These are phyloP conservation scores for Polyommatus iphigenia DNA, from an alignment of 2,888 invertebrate species.

Conservation along the genomic window DNA sequence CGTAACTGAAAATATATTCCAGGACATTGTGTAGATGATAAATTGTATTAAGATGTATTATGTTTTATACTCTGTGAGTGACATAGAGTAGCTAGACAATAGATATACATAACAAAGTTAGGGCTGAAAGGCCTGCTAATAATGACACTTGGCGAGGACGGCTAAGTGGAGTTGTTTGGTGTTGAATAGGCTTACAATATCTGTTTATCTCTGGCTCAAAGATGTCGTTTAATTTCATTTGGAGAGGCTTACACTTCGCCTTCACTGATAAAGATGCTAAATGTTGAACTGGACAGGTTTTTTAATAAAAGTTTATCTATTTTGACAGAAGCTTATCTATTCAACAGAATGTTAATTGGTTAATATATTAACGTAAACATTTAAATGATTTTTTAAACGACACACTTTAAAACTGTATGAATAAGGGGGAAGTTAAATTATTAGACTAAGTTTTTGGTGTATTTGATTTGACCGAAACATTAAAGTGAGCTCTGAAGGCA, in stretches of 20 bases:
- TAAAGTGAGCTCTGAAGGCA: slow-evolving; percentile 51
- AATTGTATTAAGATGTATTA: background rate
- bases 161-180: slow-evolving; percentile 5
- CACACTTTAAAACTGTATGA: background rate
- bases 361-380: no score
- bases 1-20: no score
- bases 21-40: background rate
- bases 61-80: background rate
- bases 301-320: background rate
- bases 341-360: no score
- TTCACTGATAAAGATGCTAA: background rate
- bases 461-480: slow-evolving; percentile 50
- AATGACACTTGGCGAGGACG: background rate
- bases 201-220: slow-evolving; percentile 8
- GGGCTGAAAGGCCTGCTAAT: slow-evolving; percentile 12
- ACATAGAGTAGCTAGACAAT: slow-evolving; percentile 9
- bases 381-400: no score
- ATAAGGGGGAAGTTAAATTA: slow-evolving; percentile 47
- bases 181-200: slow-evolving; percentile 17
- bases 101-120: slow-evolving; percentile 13
- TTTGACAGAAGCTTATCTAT: no score
- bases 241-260: background rate
- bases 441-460: slow-evolving; percentile 47
- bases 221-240: slow-evolving; percentile 20
- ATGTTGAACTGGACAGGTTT: background rate